Evolutionary conservation across 2,113 vertebrate species (phyloP), one percentile per base, ranked within the genome.

Genomic region (Paracanthobrama guichenoti): DNA sequence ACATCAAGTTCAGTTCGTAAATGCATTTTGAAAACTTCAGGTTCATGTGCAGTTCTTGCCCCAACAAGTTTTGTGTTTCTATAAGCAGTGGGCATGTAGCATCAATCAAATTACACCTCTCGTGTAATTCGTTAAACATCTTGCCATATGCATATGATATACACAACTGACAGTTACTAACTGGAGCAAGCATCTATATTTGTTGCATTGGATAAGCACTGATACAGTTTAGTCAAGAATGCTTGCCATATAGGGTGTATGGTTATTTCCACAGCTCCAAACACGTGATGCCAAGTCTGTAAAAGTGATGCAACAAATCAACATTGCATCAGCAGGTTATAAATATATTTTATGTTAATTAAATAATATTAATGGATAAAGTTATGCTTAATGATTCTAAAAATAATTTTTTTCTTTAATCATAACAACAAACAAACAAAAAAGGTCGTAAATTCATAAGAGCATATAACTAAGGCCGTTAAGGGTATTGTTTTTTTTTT

Each of bases 151-250:
- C 35, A 73, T 74, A 62, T 62, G 57, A 62, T 22, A 62, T 62
- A 62, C 14, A 79, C 14, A 67, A 48, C 24, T 60, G 31, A 66
- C 42, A 80, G 60, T 50, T 50, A 20, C 14, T 39, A 71, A 81
- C 53, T 66, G 3, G 1, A 48, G 60, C 42, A 50, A 31, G 64
- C 64, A 71, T 71, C 79, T 71, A 82, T 71, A 82, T 82, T 57
- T 53, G 64, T 71, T 82, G 28, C 66, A 82, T 24, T 31, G 60
- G 24, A 80, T 64, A n/a, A 50, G 44, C 6, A 5, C 60, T 80
- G 60, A 80, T 80, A 80, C 67, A 80, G 78, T 80, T 66, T 80
- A 22, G 78, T n/a, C 78, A 80, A 80, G 78, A 82, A 71, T 82
- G 48, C 79, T 39, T 42, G 48, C 79, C 79, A 57, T 82, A 69